Percentiles rank a stretch among this genome's conserved stretches.
These are phyloP conservation scores for Scophthalmus maximus DNA, from an alignment of 2,113 vertebrate species.

Conservation along the genomic window DNA sequence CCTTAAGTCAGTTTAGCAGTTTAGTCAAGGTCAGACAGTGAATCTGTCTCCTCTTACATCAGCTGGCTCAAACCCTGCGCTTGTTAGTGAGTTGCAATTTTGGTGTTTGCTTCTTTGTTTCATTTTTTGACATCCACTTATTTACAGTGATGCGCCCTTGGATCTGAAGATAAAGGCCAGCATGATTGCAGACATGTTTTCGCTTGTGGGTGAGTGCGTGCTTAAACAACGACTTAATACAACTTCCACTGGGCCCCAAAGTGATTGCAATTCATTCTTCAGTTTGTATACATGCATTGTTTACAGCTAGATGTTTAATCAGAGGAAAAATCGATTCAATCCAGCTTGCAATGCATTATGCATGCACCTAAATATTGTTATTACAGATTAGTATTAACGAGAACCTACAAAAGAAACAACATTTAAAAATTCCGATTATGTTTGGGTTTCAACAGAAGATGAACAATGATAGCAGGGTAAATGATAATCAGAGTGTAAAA, in stretches of 20 bases:
- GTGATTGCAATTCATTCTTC: too few species aligned
- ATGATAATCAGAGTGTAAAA: too few species aligned
- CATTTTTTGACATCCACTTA: slow-evolving; percentile 14
- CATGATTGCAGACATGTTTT: slow-evolving; percentile 99
- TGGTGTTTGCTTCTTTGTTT: slow-evolving; percentile 18
- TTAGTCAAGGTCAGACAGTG: slow-evolving; percentile 24
- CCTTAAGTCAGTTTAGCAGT: slow-evolving; percentile 9
- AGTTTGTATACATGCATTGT: slow-evolving; percentile 9
- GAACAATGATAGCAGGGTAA: too few species aligned
- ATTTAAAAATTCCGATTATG: too few species aligned
- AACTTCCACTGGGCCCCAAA: slow-evolving; percentile 16
- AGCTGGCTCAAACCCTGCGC: not conserved
- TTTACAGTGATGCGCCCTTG: slow-evolving; percentile 93
- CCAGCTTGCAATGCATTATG: too few species aligned
- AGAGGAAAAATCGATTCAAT: too few species aligned
- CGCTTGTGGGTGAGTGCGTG: slow-evolving; percentile 93
- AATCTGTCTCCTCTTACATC: slow-evolving; percentile 37
- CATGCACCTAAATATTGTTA: too few species aligned
- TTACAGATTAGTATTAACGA: too few species aligned
- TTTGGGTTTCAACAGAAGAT: too few species aligned
- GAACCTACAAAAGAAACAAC: too few species aligned
- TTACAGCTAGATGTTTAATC: too few species aligned
- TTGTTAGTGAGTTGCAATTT: not conserved
- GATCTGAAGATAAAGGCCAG: slow-evolving; percentile 99
- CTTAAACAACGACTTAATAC: slow-evolving; percentile 33